Base-by-base conservation (phyloP, 2,888 invertebrate species). In the Caenorhabditis panamensis region DNA sequence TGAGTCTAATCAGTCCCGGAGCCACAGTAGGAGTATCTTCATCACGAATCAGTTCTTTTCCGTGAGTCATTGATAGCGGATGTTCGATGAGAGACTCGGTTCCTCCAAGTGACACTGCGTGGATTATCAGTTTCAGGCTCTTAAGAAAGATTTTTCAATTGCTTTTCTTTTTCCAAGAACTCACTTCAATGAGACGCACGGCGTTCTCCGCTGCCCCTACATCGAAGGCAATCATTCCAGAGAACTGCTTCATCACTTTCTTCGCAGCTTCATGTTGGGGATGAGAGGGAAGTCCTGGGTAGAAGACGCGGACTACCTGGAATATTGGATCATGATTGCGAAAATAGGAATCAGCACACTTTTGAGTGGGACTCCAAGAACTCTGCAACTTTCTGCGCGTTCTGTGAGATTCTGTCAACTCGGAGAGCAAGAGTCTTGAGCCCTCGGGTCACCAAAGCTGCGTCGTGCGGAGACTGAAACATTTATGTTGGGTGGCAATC, bases 81-180 rank as follows among this genome's bases (percentile, higher is more conserved):
- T 85, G 84, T 54, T 86, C 84, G 41, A 88, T 84, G 47, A 88
- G 81, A 31, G 80, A 80, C 61, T 88, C 88, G 11, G 79, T 82
- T 13, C 87, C 88, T 11, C 88, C 87, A 13, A 88, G 80, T 3
- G 83, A 83, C 0, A 85, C 86, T n/a, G 87, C 86, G 54, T 87
- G 77, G 8, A 78, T 54, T 41, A 87, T 76, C 9, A 54, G 26
- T 54, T 54, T 26, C 28, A 54, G 26, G n/a, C 26, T 54, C 54
- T 54, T 26, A 28, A 54, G 1, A 2, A 11, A 28, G 9, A n/a
- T n/a, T n/a, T n/a, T n/a, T n/a, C 31, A 31, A 9, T 31, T 31
- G 31, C 5, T 9, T 24, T 9, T 9, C 9, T 41, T 3, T 24
- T 51, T 24, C 8, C 3, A 13, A 26, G n/a, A 2, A 4, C 11